Percentiles rank a stretch among this genome's conserved stretches.
Evolutionary conservation across 2,797 vertebrate genomes (phyloP).

Genomic region (Pyrocephalus nanus): DNA sequence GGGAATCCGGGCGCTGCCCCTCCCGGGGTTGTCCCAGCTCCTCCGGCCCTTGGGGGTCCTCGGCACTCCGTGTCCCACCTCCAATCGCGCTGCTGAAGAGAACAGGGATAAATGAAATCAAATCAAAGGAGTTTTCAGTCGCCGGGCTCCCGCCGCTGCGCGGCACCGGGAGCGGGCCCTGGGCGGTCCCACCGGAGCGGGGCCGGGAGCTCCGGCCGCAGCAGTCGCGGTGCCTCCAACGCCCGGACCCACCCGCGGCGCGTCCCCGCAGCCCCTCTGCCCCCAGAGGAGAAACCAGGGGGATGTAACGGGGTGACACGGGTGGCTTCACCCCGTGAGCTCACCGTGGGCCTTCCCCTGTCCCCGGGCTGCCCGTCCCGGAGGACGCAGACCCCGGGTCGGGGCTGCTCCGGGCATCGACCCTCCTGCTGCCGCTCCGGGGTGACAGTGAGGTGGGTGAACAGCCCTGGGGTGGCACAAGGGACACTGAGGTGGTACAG

Average conservation of each 20-base stretch:
- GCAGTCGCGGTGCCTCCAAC: accelerated
- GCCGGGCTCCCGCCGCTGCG: background rate
- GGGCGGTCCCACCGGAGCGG: background rate
- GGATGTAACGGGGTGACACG: background rate
- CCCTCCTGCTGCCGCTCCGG: background rate
- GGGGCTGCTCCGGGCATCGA: background rate
- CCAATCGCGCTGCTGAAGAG: background rate
- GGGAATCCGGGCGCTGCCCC: background rate
- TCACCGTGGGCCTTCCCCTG: background rate
- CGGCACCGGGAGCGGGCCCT: background rate
- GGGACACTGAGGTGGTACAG: background rate
- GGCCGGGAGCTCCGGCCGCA: background rate
- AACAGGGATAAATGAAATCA: background rate
- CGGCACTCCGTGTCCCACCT: background rate
- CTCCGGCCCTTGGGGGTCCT: background rate
- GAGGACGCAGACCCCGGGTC: background rate
- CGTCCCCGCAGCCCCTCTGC: background rate
- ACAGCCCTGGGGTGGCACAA: background rate
- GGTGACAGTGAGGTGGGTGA: accelerated
- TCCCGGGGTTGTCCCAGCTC: background rate
- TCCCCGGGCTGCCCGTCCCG: background rate
- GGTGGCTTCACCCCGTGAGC: accelerated
- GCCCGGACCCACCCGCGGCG: background rate
- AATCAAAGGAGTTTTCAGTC: too few relatives aligned
- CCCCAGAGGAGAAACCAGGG: background rate